Evolutionary conservation across 2,888 invertebrate species (phyloP).

Genomic region (Drosophila imparisetae): DNA sequence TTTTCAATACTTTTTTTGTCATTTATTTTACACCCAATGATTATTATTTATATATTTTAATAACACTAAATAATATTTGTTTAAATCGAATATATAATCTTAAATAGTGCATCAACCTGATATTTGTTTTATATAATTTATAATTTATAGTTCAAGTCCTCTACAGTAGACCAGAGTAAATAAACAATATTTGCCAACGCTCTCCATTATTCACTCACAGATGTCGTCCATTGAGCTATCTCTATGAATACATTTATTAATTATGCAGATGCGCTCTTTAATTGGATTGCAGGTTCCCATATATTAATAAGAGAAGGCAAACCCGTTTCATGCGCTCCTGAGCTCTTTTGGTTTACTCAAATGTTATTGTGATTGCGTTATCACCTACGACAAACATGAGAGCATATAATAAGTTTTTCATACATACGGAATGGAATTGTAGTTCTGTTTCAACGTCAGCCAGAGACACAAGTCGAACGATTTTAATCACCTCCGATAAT

Average conservation of each 20-base stretch:
- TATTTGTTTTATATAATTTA: no score
- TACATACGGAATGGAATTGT: not conserved
- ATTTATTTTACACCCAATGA: not conserved
- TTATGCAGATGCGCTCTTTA: not conserved
- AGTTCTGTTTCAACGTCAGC: not conserved
- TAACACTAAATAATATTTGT: not conserved
- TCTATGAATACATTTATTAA: not conserved
- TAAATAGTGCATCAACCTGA: not conserved
- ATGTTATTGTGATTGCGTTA: not conserved
- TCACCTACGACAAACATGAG: not conserved
- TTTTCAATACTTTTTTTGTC: not conserved
- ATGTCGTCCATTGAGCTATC: not conserved
- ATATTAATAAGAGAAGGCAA: not conserved
- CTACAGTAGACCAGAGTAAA: no score
- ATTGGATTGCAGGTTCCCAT: not conserved
- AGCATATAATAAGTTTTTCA: not conserved
- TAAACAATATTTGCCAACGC: not conserved
- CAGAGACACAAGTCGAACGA: not conserved
- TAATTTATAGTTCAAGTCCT: not conserved
- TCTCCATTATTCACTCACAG: not conserved
- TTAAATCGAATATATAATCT: not conserved
- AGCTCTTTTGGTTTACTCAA: not conserved
- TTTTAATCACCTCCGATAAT: no score
- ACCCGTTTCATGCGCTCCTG: not conserved
- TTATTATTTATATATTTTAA: not conserved